Conservation (phyloP, 2,888 invertebrate genomes). For the Lasius platythorax region DNA sequence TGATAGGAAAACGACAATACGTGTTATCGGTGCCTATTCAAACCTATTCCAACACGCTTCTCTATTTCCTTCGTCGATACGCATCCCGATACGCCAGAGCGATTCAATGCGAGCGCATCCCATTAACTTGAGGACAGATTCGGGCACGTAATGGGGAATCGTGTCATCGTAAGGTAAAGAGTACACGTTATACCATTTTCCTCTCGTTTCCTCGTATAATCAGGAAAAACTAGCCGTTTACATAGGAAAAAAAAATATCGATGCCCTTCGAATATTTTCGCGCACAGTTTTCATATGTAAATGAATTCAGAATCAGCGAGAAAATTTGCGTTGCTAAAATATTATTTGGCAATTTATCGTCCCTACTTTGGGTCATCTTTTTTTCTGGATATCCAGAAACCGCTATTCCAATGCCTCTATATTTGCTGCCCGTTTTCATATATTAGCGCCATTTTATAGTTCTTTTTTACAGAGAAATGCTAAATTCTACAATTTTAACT, state of each 20-base stretch:
- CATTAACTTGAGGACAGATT: constrained; percentile 13
- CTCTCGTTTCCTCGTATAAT: not conserved
- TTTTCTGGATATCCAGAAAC: constrained; percentile 45
- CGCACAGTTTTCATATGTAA: constrained; percentile 22
- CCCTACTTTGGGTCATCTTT: constrained; percentile 49
- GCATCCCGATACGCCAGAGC: not conserved
- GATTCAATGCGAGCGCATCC: constrained; percentile 7
- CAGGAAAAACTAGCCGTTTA: not conserved
- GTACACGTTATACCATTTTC: not conserved
- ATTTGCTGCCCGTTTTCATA: not conserved
- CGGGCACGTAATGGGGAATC: not conserved
- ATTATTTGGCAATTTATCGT: constrained; percentile 72
- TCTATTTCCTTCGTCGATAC: constrained; percentile 27
- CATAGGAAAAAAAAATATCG: constrained; percentile 8
- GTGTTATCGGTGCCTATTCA: constrained; percentile 17
- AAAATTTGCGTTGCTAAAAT: constrained; percentile 39
- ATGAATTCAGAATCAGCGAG: constrained; percentile 45
- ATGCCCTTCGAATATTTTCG: constrained; percentile 8
- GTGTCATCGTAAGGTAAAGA: not conserved
- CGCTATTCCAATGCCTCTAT: not conserved
- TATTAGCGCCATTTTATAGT: not conserved
- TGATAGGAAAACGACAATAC: constrained; percentile 43
- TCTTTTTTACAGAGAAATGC: not conserved
- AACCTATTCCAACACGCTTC: constrained; percentile 2
- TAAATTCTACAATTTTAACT: not conserved